phyloP scores from a whole-genome alignment of 1,140 invertebrate species.

The Asbolus verrucosus region DNA sequence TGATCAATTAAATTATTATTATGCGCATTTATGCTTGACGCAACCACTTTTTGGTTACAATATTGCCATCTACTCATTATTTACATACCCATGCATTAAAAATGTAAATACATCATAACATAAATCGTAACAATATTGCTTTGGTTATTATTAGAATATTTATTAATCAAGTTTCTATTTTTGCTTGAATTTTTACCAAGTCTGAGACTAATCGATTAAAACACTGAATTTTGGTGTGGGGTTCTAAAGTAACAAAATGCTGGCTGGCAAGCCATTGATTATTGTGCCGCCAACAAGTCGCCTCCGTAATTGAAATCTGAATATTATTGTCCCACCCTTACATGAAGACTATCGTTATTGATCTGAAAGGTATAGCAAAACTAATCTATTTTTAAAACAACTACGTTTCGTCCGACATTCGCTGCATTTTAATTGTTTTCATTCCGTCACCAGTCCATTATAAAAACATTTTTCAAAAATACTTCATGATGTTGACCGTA shows the following conservation, averaged over 20 bases:
- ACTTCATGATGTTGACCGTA: too few species aligned
- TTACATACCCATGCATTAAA: too few species aligned
- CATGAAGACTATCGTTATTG: constrained; percentile 27
- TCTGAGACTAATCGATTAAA: constrained; percentile 11
- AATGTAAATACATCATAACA: too few species aligned
- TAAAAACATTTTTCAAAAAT: too few species aligned
- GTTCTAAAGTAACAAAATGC: constrained; percentile 5
- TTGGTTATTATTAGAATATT: too few species aligned
- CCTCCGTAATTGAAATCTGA: constrained; percentile 39
- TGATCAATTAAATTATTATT: constrained; percentile 34
- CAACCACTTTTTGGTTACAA: too few species aligned
- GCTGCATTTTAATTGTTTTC: neutral
- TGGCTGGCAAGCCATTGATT: constrained; percentile 24
- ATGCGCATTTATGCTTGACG: too few species aligned
- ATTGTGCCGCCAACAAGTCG: constrained; percentile 40
- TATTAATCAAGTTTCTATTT: neutral
- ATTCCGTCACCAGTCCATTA: too few species aligned
- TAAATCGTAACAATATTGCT: too few species aligned
- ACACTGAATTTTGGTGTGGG: constrained; percentile 19
- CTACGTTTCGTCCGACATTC: neutral
- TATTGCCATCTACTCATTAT: too few species aligned
- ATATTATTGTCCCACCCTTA: constrained; percentile 32
- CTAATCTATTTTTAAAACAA: constrained; percentile 1
- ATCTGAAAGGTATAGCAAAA: constrained; percentile 1
- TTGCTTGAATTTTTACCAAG: neutral